Percentiles rank a stretch among this genome's conserved stretches.
Evolutionary conservation across 2,797 vertebrate species (phyloP).

Genomic region (Sebastiscus tertius): DNA sequence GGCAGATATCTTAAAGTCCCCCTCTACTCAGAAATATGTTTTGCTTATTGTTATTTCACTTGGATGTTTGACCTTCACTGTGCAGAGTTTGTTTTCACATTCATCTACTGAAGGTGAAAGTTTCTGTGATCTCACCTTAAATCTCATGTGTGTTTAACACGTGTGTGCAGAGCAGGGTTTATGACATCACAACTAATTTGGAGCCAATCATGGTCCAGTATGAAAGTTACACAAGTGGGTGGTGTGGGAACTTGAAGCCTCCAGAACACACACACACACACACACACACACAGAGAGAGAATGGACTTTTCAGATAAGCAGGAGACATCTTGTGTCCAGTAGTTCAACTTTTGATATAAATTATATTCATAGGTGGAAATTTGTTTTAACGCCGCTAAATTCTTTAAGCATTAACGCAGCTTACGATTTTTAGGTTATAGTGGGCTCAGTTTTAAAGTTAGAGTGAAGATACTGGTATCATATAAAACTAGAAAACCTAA

Average conservation of each 20-base stretch:
- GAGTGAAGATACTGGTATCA: no score
- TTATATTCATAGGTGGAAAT: background rate
- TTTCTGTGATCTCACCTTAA: background rate
- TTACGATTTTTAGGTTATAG: fast-evolving
- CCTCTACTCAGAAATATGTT: background rate
- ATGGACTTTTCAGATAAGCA: background rate
- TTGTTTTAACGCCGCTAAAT: no score
- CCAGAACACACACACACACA: background rate
- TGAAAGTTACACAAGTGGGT: background rate
- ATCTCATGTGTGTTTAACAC: background rate
- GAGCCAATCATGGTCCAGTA: background rate
- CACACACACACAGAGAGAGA: background rate
- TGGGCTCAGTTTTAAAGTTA: no score
- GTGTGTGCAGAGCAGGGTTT: no score
- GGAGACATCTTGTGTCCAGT: no score
- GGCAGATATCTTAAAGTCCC: background rate
- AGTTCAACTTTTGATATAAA: no score
- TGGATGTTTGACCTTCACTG: background rate
- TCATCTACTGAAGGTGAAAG: background rate
- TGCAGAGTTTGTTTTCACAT: background rate
- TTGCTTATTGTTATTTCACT: background rate
- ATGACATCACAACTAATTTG: background rate
- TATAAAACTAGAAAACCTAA: no score
- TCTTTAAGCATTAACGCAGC: no score
- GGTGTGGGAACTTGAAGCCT: background rate